Conservation (phyloP, 2,797 vertebrate genomes). For the Melanotaenia nigrans region DNA sequence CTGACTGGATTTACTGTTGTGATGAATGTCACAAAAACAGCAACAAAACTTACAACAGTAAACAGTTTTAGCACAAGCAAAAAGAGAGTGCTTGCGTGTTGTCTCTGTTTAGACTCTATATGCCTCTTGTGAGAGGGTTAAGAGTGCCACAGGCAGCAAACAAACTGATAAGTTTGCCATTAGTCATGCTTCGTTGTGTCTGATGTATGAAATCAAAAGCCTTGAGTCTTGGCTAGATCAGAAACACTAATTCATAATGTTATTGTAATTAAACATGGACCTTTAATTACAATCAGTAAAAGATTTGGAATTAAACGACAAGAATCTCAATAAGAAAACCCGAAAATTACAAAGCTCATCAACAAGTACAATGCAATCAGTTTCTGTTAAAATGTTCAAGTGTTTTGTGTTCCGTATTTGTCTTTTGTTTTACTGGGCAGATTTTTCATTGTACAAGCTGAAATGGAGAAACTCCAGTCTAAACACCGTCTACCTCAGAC, state of each 20-base stretch:
- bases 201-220: too few relatives aligned
- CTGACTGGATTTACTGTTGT: too few relatives aligned
- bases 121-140: too few relatives aligned
- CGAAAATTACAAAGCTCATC: constrained; percentile 28
- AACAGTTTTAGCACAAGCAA: neutral
- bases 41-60: constrained; percentile 14
- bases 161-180: too few relatives aligned
- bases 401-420: constrained; percentile 28
- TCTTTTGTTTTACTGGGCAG: constrained; percentile 61
- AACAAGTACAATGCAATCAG: constrained; percentile 17
- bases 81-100: too few relatives aligned
- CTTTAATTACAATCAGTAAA: constrained; percentile 24
- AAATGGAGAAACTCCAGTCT: constrained; percentile 42
- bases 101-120: too few relatives aligned
- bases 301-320: constrained; percentile 24
- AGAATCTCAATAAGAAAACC: constrained; percentile 27
- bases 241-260: constrained; percentile 19
- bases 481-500: constrained; percentile 58
- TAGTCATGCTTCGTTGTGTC: too few relatives aligned
- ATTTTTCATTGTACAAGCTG: constrained; percentile 50
- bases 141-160: too few relatives aligned
- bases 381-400: constrained; percentile 11
- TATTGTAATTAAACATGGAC: constrained; percentile 11
- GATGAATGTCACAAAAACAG: neutral
- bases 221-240: neutral